Evolutionary conservation across 2,797 vertebrate species (phyloP), one percentile per base, ranked within the genome.

Genomic region (Diglossa cyanea): DNA sequence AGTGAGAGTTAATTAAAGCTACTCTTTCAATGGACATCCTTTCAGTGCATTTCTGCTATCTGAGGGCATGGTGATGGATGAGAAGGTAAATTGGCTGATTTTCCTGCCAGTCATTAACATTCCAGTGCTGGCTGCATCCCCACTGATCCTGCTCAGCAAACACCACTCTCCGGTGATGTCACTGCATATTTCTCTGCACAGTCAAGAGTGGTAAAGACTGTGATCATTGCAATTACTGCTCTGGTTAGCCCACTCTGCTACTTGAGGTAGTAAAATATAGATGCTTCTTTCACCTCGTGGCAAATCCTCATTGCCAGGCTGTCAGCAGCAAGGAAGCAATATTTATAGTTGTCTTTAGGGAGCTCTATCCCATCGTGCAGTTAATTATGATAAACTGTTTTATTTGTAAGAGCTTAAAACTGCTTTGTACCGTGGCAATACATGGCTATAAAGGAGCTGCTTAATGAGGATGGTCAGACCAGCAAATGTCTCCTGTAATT

Each of bases 311-410:
- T 42, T 60, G 71, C 67, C 62, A 91, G 42, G 66, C 70, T 58
- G 57, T 90, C 90, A 86, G 53, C 24, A 80, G 79, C 83, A 75
- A 58, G 72, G 75, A 77, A 77, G 23, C 21, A 89, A 72, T 96
- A 97, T 96, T 97, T 96, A 92, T 72, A 81, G 91, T 75, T 80
- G 83, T 96, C 95, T 94, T 93, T 51, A 95, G 78, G 75, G 75
- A 95, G 50, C 80, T 86, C 85, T 86, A 55, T 77, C 89, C 94
- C 67, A 88, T 65, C 0, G 0, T 80, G 92, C 68, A 86, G 94
- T 88, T 92, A 96, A 96, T 96, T 96, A 95, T 87, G 90, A 96
- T 94, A 89, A 96, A 96, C 31, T 45, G 24, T 42, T 97, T 93
- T 95, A 94, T 96, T 96, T 90, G 94, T 77, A 86, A 79, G 71